Conservation (phyloP, 1,140 invertebrate species). For the Melipona quadrifasciata region DNA sequence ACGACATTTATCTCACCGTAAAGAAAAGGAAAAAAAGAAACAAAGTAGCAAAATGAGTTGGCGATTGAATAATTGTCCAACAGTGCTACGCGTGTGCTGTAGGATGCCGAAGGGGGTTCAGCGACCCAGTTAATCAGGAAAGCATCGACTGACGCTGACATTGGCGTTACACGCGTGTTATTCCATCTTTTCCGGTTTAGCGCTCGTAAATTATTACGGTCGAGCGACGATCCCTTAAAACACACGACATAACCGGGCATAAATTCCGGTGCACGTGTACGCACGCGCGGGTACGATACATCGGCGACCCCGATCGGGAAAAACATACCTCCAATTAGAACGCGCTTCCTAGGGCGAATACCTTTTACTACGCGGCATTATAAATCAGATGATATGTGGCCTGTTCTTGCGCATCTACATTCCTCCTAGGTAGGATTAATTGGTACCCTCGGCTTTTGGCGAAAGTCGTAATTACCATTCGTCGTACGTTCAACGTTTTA, state of each 20-base stretch:
- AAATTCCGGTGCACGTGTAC: slow-evolving; percentile 39
- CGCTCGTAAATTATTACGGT: slow-evolving; percentile 48
- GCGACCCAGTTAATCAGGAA: slow-evolving; percentile 34
- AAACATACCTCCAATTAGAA: slow-evolving; percentile 56
- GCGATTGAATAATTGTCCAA: no score
- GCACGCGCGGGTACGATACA: slow-evolving; percentile 23
- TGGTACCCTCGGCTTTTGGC: slow-evolving; percentile 48
- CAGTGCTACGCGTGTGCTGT: neutral
- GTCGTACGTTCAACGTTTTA: slow-evolving; percentile 1
- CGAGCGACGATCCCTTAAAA: slow-evolving; percentile 46
- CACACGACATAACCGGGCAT: slow-evolving; percentile 35
- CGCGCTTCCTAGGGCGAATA: slow-evolving; percentile 48
- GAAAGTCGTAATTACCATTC: slow-evolving; percentile 46
- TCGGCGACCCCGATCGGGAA: slow-evolving; percentile 48
- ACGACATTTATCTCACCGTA: no score
- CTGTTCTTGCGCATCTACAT: slow-evolving; percentile 37
- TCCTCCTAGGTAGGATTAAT: slow-evolving; percentile 48
- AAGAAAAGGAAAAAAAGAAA: no score
- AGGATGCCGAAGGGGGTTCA: neutral
- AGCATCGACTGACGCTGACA: slow-evolving; percentile 32
- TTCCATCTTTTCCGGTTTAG: slow-evolving; percentile 41
- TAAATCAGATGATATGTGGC: slow-evolving; percentile 56
- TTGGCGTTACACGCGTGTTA: slow-evolving; percentile 29
- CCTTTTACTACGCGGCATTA: slow-evolving; percentile 46
- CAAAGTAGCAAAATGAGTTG: no score